These are phyloP conservation scores for Cynoglossus semilaevis DNA, from an alignment of 2,113 vertebrate genomes.

Conservation along the genomic window DNA sequence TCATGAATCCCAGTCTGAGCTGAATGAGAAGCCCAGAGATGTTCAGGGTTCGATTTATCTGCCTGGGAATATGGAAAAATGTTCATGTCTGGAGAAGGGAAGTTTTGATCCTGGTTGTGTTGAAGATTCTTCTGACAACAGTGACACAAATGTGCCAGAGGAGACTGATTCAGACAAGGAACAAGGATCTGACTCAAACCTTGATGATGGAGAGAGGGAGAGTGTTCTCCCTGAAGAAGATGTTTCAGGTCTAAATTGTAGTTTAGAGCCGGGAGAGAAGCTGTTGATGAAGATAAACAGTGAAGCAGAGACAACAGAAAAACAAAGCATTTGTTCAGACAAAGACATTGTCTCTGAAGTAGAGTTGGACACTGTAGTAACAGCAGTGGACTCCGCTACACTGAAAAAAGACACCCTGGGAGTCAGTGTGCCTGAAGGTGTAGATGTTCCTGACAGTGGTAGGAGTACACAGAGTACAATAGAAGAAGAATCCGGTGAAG, in stretches of 20 bases:
- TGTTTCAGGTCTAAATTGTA: not conserved
- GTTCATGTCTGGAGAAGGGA: not conserved
- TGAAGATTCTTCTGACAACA: not conserved
- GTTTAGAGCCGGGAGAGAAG: not conserved
- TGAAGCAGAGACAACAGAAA: not conserved
- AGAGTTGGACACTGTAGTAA: not conserved
- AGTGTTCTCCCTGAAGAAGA: not conserved
- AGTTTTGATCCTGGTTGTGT: slow-evolving; percentile 3
- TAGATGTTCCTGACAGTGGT: not conserved
- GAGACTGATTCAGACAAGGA: not conserved
- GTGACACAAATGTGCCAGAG: not conserved
- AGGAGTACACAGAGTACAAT: not conserved
- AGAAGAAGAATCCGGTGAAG: rapidly evolving
- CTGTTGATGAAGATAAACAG: too few species aligned
- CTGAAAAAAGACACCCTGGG: not conserved
- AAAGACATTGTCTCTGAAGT: not conserved
- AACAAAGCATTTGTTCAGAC: not conserved
- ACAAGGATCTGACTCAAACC: not conserved
- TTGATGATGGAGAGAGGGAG: not conserved
- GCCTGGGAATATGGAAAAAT: not conserved
- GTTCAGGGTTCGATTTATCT: slow-evolving; percentile 17
- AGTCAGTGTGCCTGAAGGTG: not conserved
- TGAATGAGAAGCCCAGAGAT: not conserved
- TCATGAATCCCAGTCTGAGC: not conserved
- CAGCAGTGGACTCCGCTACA: not conserved